Base-by-base conservation (phyloP, 2,888 invertebrate species). In the Scrobipalpa costella region DNA sequence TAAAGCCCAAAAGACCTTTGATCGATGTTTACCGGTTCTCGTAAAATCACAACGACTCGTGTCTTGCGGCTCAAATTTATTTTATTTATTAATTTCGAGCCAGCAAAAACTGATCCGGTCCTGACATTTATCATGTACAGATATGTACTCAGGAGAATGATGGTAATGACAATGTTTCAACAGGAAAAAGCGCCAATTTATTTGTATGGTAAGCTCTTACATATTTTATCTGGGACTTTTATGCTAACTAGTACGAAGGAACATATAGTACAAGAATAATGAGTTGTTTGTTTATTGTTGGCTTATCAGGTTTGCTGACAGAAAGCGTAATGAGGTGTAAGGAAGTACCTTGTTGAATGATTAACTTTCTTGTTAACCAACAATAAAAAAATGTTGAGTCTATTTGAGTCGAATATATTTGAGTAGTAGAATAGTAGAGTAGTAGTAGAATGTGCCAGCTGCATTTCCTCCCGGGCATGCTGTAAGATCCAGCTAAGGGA, bases 21-120 rank as follows among this genome's bases (percentile, higher is more conserved):
- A 78, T 79, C 73, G 74, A 71, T 69, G 71, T 72, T 71, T 69
- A 71, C 75, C 71, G 73, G 75, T 76, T 73, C 69, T 68, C 65
- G 66, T 69, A 55, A 55, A 66, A 72, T 63, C 58, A 27, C 50
- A 1, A 52, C 21, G 21, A 27, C 19, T 21, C 57, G 50, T 61
- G 50, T 52, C 64, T 55, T 59, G 50, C 63, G 62, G 60, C 57
- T 60, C 57, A 40, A 15, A 57, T 67, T 67, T 52, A 52, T 52
- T 52, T 2, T 52, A 52, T 52, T 52, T 64, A 57, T 64, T 49
- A 55, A 55, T 62, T 40, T 55, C 40, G n/a, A 36, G 21, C n/a
- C 13, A 52, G 38, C 49, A 61, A 55, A 62, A 62, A 62, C 52
- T 19, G 52, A 52, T 40, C 38, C 21, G 13, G n/a, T 55, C 13